Evolutionary conservation across 2,888 invertebrate genomes (phyloP).

Genomic region (Lysandra bellargus): DNA sequence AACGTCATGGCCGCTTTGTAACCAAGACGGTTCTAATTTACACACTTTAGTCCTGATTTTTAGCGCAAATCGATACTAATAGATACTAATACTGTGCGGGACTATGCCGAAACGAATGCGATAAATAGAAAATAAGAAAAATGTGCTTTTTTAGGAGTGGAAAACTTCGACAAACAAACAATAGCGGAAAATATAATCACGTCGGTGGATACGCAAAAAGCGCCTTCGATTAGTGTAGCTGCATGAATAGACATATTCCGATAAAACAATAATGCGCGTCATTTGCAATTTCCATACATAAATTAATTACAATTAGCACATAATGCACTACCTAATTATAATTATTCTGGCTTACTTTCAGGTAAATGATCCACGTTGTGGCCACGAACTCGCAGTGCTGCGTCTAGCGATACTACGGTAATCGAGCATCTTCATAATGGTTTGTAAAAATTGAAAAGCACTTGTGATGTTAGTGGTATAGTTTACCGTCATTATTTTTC

Average conservation of each 20-base stretch:
- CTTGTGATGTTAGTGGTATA: background rate
- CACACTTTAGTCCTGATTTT: background rate
- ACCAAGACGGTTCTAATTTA: background rate
- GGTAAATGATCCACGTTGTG: background rate
- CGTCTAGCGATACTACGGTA: background rate
- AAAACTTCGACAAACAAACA: background rate
- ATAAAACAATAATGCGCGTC: background rate
- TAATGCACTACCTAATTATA: background rate
- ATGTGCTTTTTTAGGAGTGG: background rate
- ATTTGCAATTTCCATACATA: background rate
- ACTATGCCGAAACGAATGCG: background rate
- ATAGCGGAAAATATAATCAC: background rate
- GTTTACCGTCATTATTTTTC: background rate
- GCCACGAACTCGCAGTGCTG: background rate
- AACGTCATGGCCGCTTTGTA: slow-evolving; percentile 2
- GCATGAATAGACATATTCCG: background rate
- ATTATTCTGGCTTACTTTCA: background rate
- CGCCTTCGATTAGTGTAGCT: background rate
- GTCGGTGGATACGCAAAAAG: background rate
- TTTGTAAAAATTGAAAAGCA: background rate
- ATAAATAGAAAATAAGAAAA: no score
- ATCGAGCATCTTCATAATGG: no score
- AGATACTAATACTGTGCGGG: background rate
- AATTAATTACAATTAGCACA: background rate
- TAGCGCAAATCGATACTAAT: background rate